Evolutionary conservation across 2,888 invertebrate genomes (phyloP).

Genomic region (Ptychoptera contaminata): DNA sequence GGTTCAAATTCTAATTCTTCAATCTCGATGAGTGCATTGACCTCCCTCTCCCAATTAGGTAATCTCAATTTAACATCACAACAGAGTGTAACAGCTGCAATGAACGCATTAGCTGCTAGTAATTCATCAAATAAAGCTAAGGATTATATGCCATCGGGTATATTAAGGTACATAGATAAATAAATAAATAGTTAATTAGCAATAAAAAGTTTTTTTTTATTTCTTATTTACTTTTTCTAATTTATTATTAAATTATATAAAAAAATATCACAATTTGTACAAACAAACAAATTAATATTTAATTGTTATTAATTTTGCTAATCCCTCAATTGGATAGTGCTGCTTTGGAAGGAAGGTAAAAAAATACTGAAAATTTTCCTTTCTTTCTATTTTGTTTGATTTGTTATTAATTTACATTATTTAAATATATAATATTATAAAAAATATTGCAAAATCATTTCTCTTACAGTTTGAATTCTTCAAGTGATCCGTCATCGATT

Average conservation of each 20-base stretch:
- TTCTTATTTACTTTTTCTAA: conserved; percentile 5
- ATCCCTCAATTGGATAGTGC: conserved; percentile 32
- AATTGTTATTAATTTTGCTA: no score
- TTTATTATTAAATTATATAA: conserved; percentile 9
- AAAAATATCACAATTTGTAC: background rate
- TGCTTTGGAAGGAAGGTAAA: conserved; percentile 57
- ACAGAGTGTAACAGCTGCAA: conserved; percentile 31
- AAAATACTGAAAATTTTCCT: conserved; percentile 2
- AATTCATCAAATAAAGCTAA: conserved; percentile 18
- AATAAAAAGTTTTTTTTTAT: conserved; percentile 13
- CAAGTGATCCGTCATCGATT: conserved; percentile 65
- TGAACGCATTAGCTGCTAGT: conserved; percentile 30
- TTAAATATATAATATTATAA: no score
- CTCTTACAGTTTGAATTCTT: background rate
- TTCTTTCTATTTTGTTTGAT: conserved; percentile 10
- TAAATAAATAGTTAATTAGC: conserved; percentile 10
- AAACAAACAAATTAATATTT: conserved; percentile 6
- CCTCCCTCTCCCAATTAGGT: conserved; percentile 28
- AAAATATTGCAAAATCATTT: no score
- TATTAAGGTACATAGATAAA: conserved; percentile 29
- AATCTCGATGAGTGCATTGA: conserved; percentile 28
- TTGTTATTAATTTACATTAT: conserved; percentile 5
- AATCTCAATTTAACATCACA: conserved; percentile 28
- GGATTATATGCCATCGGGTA: conserved; percentile 33
- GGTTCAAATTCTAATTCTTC: conserved; percentile 14